phyloP scores from a whole-genome alignment of 1,140 invertebrate species.

The Bilobella aurantiaca region DNA sequence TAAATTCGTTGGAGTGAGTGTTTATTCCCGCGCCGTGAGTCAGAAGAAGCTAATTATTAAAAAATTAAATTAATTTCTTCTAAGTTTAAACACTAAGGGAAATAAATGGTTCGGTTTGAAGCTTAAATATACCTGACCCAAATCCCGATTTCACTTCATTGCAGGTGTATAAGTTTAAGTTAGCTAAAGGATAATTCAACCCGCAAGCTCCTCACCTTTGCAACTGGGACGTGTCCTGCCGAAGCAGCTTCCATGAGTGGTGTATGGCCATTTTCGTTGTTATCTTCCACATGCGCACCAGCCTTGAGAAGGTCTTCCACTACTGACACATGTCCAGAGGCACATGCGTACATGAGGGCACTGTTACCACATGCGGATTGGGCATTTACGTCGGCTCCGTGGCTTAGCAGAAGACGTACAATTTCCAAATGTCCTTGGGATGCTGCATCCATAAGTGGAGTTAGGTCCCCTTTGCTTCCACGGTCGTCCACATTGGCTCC shows the following conservation, averaged over 20 bases:
- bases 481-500: constrained; percentile 93
- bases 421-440: constrained; percentile 90
- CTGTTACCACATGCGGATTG: constrained; percentile 93
- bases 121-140: too few species aligned
- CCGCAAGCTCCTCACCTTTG: constrained; percentile 48
- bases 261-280: constrained; percentile 98
- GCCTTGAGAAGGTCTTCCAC: constrained; percentile 77
- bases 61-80: too few species aligned
- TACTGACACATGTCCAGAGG: constrained; percentile 86
- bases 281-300: constrained; percentile 92
- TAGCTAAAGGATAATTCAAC: background rate
- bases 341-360: constrained; percentile 95
- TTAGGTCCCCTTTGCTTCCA: constrained; percentile 89
- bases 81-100: too few species aligned
- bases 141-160: too few species aligned
- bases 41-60: constrained; percentile 56
- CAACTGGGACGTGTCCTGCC: constrained; percentile 88
- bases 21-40: constrained; percentile 92
- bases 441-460: constrained; percentile 92
- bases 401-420: constrained; percentile 75
- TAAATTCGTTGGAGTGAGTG: constrained; percentile 97
- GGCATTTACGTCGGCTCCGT: constrained; percentile 91
- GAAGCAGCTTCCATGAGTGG: constrained; percentile 97
- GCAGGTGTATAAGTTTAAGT: background rate
- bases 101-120: too few species aligned